Percentiles rank a stretch among this genome's conserved stretches.
Conservation (phyloP, 2,113 vertebrate genomes). For the Saccopteryx leptura region DNA sequence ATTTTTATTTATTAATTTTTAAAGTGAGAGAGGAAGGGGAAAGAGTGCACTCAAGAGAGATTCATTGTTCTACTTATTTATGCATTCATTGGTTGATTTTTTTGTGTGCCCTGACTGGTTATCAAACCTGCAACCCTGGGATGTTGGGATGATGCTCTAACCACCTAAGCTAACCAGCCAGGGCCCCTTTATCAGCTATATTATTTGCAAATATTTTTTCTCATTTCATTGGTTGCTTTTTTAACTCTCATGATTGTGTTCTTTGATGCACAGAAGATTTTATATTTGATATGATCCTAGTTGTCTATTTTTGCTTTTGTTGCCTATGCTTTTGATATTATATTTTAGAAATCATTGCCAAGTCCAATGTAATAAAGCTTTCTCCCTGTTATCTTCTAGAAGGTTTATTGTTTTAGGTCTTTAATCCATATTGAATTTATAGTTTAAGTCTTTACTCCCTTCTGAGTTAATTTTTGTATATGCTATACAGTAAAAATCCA, state of each 20-base stretch:
- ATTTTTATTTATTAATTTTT: too few relatives aligned
- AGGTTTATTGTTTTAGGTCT: neutral
- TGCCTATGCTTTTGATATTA: neutral
- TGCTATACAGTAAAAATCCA: neutral
- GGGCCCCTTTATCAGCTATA: neutral
- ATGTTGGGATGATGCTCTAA: too few relatives aligned
- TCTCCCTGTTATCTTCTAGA: neutral
- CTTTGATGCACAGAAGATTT: neutral
- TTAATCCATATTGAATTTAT: neutral
- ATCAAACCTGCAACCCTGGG: too few relatives aligned
- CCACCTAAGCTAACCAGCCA: too few relatives aligned
- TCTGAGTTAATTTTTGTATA: neutral
- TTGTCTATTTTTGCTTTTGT: neutral
- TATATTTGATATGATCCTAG: neutral
- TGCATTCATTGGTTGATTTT: too few relatives aligned
- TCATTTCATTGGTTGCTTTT: neutral
- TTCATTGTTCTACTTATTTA: too few relatives aligned
- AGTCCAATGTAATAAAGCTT: neutral
- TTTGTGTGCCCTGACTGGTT: too few relatives aligned
- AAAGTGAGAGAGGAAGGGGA: too few relatives aligned
- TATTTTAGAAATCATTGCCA: neutral
- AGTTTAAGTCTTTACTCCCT: neutral
- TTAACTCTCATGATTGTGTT: neutral
- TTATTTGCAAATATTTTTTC: neutral
- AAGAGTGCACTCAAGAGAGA: too few relatives aligned